Evolutionary conservation across 2,888 invertebrate genomes (phyloP).

Genomic region (Isotomurus palustris): DNA sequence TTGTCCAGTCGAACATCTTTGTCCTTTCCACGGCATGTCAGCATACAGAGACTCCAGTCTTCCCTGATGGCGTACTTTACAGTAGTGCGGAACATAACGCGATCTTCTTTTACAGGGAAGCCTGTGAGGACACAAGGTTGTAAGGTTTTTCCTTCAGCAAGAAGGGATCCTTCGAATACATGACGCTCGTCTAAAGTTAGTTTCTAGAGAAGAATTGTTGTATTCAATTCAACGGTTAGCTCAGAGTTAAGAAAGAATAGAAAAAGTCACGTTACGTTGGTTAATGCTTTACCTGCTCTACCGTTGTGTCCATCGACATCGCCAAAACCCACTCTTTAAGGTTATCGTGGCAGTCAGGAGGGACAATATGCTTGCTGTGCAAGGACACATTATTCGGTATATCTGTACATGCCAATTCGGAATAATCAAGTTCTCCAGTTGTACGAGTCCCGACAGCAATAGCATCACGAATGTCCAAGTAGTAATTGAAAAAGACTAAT

Average conservation of each 20-base stretch:
- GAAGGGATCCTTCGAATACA: constrained; percentile 72
- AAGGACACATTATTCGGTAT: constrained; percentile 71
- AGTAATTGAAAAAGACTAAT: constrained; percentile 93
- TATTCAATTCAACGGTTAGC: too few relatives aligned
- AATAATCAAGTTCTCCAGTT: constrained; percentile 54
- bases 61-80: constrained; percentile 73
- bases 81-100: constrained; percentile 53
- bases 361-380: constrained; percentile 65
- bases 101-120: constrained; percentile 65
- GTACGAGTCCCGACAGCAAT: constrained; percentile 74
- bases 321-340: constrained; percentile 94
- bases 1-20: too few relatives aligned
- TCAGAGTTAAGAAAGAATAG: too few relatives aligned
- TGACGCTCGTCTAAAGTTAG: constrained; percentile 80
- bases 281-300: constrained; percentile 68
- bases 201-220: too few relatives aligned
- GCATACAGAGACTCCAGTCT: too few relatives aligned
- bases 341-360: constrained; percentile 71
- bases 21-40: too few relatives aligned
- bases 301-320: constrained; percentile 90
- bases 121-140: constrained; percentile 86
- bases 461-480: constrained; percentile 91
- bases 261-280: too few relatives aligned
- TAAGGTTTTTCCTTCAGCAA: constrained; percentile 51
- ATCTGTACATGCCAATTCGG: constrained; percentile 45